Evolutionary conservation across 2,888 invertebrate genomes (phyloP).

Genomic region (Tromatobia lineatoria): DNA sequence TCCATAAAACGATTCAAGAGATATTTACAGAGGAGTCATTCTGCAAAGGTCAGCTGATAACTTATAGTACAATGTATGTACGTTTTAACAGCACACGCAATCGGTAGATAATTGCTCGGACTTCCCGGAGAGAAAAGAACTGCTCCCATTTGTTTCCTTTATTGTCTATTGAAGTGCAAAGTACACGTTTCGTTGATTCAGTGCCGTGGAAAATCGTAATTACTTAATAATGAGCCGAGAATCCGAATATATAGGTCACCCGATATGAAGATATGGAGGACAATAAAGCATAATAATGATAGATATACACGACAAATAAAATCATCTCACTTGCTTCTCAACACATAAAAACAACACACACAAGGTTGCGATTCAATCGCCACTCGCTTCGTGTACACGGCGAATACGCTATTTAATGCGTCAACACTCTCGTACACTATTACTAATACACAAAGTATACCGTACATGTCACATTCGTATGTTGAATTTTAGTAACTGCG

Average conservation of each 20-base stretch:
- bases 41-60: not conserved
- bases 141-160: not conserved
- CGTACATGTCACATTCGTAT: not conserved
- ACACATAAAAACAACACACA: not conserved
- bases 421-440: not conserved
- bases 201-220: not conserved
- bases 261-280: constrained; percentile 20
- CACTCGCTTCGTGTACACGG: not conserved
- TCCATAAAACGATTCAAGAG: not conserved
- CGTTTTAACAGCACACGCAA: not conserved
- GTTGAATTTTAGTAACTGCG: not conserved
- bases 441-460: constrained; percentile 6
- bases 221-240: constrained; percentile 11
- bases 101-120: not conserved
- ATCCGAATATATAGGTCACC: constrained; percentile 27
- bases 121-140: not conserved
- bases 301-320: constrained; percentile 1
- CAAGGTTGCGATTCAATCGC: not conserved
- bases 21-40: not conserved
- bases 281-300: constrained; percentile 25
- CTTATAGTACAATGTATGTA: not conserved
- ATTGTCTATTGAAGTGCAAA: constrained; percentile 16
- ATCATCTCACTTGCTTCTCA: constrained; percentile 18
- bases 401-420: constrained; percentile 17
- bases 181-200: not conserved